Percentiles rank a stretch among this genome's conserved stretches.
Evolutionary conservation across 64 coral and sea anemone genomes (phyloP).

Genomic region (Porites australiensis): DNA sequence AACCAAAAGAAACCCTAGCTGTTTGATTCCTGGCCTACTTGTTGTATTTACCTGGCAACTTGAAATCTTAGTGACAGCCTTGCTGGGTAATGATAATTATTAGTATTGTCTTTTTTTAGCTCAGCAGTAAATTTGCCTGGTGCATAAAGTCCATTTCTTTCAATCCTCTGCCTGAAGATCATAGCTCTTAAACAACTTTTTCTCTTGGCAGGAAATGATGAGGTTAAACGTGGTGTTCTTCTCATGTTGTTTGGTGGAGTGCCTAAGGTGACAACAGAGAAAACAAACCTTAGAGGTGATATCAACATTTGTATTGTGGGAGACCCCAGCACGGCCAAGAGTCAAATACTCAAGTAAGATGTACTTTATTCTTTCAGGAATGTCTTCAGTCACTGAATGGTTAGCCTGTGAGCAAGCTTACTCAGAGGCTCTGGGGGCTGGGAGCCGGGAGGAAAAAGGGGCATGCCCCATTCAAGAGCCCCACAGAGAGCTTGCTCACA

Average conservation of each 20-base stretch:
- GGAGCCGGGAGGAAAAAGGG: too few species aligned
- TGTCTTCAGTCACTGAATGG: not conserved
- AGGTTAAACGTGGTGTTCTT: slow-evolving; percentile 96
- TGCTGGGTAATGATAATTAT: too few species aligned
- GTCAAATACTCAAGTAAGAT: slow-evolving; percentile 97
- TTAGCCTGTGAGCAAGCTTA: not conserved
- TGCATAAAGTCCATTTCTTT: too few species aligned
- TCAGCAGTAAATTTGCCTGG: too few species aligned
- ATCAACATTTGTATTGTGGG: slow-evolving; percentile 99
- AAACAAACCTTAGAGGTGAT: slow-evolving; percentile 94
- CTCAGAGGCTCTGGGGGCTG: not conserved
- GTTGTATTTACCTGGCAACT: too few species aligned
- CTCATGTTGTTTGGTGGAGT: slow-evolving; percentile 99
- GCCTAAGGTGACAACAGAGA: slow-evolving; percentile 90
- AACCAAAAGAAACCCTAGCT: too few species aligned
- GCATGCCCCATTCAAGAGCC: too few species aligned
- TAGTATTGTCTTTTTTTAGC: too few species aligned
- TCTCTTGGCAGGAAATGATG: slow-evolving; percentile 85
- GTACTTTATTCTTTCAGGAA: not conserved
- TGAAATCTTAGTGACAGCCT: too few species aligned
- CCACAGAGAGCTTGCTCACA: too few species aligned
- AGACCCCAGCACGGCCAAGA: slow-evolving; percentile 99
- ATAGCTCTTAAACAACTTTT: not conserved
- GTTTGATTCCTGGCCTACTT: too few species aligned
- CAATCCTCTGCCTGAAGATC: too few species aligned